These are phyloP conservation scores for Lepidurus arcticus DNA, from an alignment of 1,140 invertebrate genomes.

Conservation along the genomic window DNA sequence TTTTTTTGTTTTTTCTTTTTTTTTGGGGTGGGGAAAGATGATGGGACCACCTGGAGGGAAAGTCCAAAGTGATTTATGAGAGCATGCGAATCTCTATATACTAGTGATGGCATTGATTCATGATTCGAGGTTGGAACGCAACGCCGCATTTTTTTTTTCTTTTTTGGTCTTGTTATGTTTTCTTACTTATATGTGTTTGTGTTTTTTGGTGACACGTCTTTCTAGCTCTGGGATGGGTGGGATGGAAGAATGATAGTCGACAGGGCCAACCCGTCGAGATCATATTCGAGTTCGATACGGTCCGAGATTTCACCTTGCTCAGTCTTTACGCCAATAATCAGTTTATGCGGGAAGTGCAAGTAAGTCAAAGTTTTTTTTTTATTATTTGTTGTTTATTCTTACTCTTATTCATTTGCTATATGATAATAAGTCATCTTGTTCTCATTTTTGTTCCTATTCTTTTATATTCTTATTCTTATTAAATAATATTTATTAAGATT, in stretches of 20 bases:
- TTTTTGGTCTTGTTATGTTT: background rate
- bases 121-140: constrained; percentile 1
- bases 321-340: constrained; percentile 43
- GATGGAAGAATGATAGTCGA: constrained; percentile 78
- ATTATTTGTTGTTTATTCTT: no score
- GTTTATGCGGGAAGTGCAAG: no score
- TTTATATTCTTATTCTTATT: no score
- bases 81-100: constrained; percentile 15
- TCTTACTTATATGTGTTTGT: background rate
- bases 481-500: no score
- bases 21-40: background rate
- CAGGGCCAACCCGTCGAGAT: constrained; percentile 61
- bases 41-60: constrained; percentile 3
- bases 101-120: constrained; percentile 18
- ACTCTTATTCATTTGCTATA: no score
- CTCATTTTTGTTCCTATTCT: no score
- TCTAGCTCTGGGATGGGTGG: constrained; percentile 78
- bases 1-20: no score
- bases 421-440: no score
- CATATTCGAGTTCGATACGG: constrained; percentile 79
- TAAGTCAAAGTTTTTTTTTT: no score
- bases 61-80: background rate
- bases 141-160: background rate
- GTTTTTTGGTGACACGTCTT: constrained; percentile 41
- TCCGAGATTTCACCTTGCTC: constrained; percentile 77